A percentile compares a stretch with the other conserved stretches of the same genome.
Evolutionary conservation across 2,888 invertebrate species (phyloP).

Genomic region (Lithophane ornitopus): DNA sequence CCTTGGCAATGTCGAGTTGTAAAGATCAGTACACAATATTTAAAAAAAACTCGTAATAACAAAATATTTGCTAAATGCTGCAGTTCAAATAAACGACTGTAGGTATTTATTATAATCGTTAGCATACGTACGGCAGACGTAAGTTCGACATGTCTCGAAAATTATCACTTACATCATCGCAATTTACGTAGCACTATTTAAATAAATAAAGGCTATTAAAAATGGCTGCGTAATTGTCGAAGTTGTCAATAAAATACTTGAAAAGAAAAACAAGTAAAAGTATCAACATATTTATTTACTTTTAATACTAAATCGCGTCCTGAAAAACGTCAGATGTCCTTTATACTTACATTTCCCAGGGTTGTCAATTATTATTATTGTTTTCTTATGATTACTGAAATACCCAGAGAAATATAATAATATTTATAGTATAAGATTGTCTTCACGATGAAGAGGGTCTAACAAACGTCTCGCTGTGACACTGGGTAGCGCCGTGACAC

Average conservation of each 20-base stretch:
- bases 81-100: conserved; percentile 5
- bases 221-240: conserved; percentile 12
- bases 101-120: conserved; percentile 36
- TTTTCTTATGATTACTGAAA: conserved; percentile 8
- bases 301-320: neutral
- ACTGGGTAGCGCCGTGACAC: conserved; percentile 31
- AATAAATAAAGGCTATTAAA: conserved; percentile 33
- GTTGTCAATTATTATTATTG: conserved; percentile 18
- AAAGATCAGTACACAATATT: neutral
- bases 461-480: conserved; percentile 10
- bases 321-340: neutral
- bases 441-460: conserved; percentile 47
- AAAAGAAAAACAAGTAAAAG: conserved; percentile 10
- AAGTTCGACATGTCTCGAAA: conserved; percentile 21
- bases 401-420: conserved; percentile 14
- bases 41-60: neutral
- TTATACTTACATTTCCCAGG: neutral
- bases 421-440: conserved; percentile 14
- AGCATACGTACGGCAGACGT: conserved; percentile 30
- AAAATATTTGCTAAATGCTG: conserved; percentile 13
- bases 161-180: conserved; percentile 53
- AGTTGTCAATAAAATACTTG: neutral
- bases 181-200: conserved; percentile 19
- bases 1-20: neutral
- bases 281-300: conserved; percentile 2